Base-by-base conservation (phyloP, 2,888 invertebrate species). In the Mycalesis mineus region DNA sequence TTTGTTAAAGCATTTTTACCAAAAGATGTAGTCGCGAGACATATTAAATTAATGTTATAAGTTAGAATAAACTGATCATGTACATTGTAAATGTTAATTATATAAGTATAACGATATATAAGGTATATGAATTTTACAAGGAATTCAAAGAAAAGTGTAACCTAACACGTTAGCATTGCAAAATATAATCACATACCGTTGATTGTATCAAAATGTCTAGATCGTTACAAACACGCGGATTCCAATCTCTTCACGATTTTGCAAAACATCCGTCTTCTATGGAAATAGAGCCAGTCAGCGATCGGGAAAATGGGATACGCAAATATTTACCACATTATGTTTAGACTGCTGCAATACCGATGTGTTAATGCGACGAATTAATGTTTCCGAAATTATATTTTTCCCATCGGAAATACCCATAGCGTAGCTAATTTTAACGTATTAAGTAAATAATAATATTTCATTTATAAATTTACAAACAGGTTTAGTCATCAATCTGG, bases 221-320 rank as follows among this genome's bases (percentile, higher is more conserved):
- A 45, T 7, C 14, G 15, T 15, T 15, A 31, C 45, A 31, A 29
- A 45, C 45, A 31, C 31, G 7, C 33, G 44, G 17, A 45, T 45
- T 47, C 47, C 33, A 40, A 54, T 47, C 22, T 49, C 49, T 52
- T 58, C 39, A 47, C 47, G 51, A 45, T 52, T 60, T 45, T 47
- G 55, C 51, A 55, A 47, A 64, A 62, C 62, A 60, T 62, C 56
- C 62, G 58, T 57, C 41, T 63, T 60, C 58, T 31, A 29, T 62
- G 59, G 67, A 72, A 73, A 67, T 64, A 66, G 33, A 15, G 11
- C 47, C 70, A 72, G 77, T 74, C 78, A 79, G 51, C 52, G 49
- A 45, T 29, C 44, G 53, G 57, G 41, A 57, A 63, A 56, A 44
- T 56, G 47, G 62, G 61, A 58, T 61, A 49, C 13, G 13, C 50